Evolutionary conservation across 2,888 invertebrate genomes (phyloP), one percentile per base, ranked within the genome.

Genomic region (Trissoscelio sp.): DNA sequence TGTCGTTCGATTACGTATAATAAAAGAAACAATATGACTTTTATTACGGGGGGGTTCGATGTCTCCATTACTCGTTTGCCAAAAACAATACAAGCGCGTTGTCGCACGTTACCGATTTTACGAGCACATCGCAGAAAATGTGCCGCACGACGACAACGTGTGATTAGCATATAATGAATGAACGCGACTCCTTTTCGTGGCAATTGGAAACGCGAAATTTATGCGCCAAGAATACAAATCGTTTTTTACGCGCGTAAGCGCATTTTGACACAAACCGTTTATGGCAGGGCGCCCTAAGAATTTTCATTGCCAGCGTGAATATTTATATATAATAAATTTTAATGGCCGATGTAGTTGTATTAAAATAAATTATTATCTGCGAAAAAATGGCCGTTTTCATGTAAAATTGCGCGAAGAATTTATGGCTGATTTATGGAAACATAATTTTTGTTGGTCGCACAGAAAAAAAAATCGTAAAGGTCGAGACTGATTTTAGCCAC

Each of bases 251-350:
- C 60, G 18, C 42, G 16, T 42, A 64, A 48, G 20, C 46, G 34
- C 34, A 48, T 46, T 64, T 64, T 64, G 48, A 48, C 18, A 20
- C 20, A 24, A 48, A 16, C 28, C 28, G 18, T 64, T 64, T 46
- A 64, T 64, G 16, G 48, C 20, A 34, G 4, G 20, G 2, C 9
- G 24, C 22, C 48, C 37, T 20, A 48, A 48, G 46, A 66, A 55
- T 42, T 9, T 55, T 53, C 42, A 31, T 55, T 67, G 67, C 42
- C 55, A 24, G 16, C 39, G 20, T 16, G 53, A 55, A 44, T 55
- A 67, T 67, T 67, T 67, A 67, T 69, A 55, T 44, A 69, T 28
- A 53, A 69, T 69, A 69, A 55, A 69, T 69, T 69, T 69, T 55
- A 69, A 69, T 55, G 31, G 31, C 12, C 67, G 14, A 44, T 42